Base-by-base conservation (phyloP, 1,140 invertebrate genomes). In the Drosophila kepulauana region DNA sequence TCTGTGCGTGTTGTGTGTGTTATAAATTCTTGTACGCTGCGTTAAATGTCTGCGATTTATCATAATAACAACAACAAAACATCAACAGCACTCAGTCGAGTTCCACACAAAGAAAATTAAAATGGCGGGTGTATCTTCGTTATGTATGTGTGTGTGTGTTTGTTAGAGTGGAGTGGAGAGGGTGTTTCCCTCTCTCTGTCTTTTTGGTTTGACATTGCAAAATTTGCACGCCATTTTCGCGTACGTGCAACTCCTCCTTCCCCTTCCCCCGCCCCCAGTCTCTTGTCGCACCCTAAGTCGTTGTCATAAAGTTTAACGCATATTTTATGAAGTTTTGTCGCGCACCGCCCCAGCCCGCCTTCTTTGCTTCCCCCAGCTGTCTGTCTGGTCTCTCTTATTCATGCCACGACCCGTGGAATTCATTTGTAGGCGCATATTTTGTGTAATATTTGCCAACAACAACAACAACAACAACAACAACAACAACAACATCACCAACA, bases 261-360 rank as follows among this genome's bases (percentile, higher is more conserved):
- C 4, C 45, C 7, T 8, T 30, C 25, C 20, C 20, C 3, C 3
- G 20, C 20, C 20, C 20, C 20, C 3, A 4, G 20, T 25, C 3
- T 25, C 20, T 25, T 25, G 20, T 38, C 48, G 33, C 48, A 11
- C 7, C 5, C 54, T 54, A 74, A 63, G 70, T 74, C 62, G 51
- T 63, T 74, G 75, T 73, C 75, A 74, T 78, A 78, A 78, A 78
- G 70, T 74, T 78, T 78, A 78, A 74, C 69, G 75, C 69, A 76
- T 76, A 76, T 76, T 76, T 76, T 76, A 76, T 72, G 69, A 76
- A 76, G 74, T 76, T 76, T 76, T 66, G 41, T 54, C 59, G 61
- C 63, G 33, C 15, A 13, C 35, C 35, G 15, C 3, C 20, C 35
- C 38, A 10, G 2, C 5, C 16, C 13, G 6, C 5, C 20, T 25